phyloP scores from a whole-genome alignment of 1,140 invertebrate genomes.

The Battus philenor region DNA sequence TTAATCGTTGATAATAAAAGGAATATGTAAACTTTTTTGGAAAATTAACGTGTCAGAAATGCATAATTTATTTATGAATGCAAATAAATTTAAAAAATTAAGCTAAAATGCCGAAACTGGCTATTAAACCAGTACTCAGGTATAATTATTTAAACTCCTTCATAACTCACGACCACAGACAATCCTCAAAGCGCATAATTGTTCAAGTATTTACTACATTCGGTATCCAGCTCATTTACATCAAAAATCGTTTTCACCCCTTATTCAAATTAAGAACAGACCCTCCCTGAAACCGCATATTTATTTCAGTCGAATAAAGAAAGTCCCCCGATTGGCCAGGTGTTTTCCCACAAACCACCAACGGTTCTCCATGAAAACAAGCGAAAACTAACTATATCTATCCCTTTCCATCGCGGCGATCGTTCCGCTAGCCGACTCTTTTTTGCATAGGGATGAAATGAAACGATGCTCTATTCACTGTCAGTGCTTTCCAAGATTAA shows the following conservation, averaged over 20 bases:
- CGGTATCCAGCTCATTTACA: slow-evolving; percentile 11
- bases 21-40: too few relatives aligned
- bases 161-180: not conserved
- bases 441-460: slow-evolving; percentile 44
- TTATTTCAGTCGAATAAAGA: slow-evolving; percentile 10
- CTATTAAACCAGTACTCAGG: too few relatives aligned
- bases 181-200: slow-evolving; percentile 7
- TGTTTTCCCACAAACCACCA: slow-evolving; percentile 37
- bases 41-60: too few relatives aligned
- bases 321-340: slow-evolving; percentile 40
- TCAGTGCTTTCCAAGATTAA: slow-evolving; percentile 61
- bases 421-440: slow-evolving; percentile 31
- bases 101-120: too few relatives aligned
- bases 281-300: slow-evolving; percentile 18
- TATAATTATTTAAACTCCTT: not conserved
- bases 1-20: too few relatives aligned
- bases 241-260: slow-evolving; percentile 15
- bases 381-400: slow-evolving; percentile 38
- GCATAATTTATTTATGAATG: too few relatives aligned
- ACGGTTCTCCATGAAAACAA: slow-evolving; percentile 45
- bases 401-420: slow-evolving; percentile 31
- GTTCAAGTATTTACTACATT: slow-evolving; percentile 7
- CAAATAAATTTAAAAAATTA: too few relatives aligned
- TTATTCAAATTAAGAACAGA: slow-evolving; percentile 21
- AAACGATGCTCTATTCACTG: slow-evolving; percentile 28